Conservation (phyloP, 1,140 invertebrate species). For the Aphis gossypii region DNA sequence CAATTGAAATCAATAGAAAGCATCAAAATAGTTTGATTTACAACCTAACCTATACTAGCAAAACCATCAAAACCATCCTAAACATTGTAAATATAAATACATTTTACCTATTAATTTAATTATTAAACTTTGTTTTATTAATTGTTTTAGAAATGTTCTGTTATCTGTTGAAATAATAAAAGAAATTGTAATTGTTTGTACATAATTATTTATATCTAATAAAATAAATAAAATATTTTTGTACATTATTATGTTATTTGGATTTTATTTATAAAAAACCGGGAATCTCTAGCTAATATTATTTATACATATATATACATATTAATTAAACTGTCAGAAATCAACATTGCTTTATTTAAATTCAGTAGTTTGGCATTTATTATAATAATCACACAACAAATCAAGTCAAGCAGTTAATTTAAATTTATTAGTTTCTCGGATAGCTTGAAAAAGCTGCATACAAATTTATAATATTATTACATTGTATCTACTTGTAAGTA, state of each 20-base stretch:
- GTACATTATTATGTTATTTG: not conserved
- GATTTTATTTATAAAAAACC: not conserved
- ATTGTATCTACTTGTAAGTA: not conserved
- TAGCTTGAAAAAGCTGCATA: too few relatives aligned
- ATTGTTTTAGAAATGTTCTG: not conserved
- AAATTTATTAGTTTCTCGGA: not conserved
- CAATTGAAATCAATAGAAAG: constrained; percentile 9
- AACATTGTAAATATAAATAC: not conserved
- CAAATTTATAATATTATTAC: too few relatives aligned
- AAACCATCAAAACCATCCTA: not conserved
- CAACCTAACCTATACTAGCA: not conserved
- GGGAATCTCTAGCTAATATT: not conserved
- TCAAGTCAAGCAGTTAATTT: not conserved
- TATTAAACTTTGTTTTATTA: not conserved
- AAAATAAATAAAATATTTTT: not conserved
- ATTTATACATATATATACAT: too few relatives aligned
- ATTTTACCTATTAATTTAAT: not conserved
- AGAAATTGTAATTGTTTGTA: not conserved
- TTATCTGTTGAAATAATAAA: not conserved
- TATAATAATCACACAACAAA: not conserved
- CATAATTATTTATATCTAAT: not conserved
- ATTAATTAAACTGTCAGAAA: not conserved
- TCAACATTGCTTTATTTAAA: not conserved
- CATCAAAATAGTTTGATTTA: not conserved
- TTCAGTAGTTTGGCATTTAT: not conserved